Percentiles rank a stretch among this genome's conserved stretches.
phyloP scores from a whole-genome alignment of 2,888 invertebrate genomes.

The Eretmocerus hayati region DNA sequence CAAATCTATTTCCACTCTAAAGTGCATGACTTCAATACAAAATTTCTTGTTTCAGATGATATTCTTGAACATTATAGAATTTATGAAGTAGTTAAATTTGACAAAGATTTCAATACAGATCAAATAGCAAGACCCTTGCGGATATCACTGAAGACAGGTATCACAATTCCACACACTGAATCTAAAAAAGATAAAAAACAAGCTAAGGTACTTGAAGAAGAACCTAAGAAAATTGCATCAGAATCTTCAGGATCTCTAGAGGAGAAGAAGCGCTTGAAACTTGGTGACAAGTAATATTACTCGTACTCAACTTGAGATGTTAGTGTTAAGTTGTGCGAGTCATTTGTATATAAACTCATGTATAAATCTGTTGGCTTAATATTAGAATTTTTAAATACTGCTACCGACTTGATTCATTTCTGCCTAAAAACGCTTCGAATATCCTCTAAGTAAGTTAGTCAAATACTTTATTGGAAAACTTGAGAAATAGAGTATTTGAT shows the following conservation, averaged over 20 bases:
- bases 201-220: background rate
- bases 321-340: conserved; percentile 6
- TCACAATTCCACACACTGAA: conserved; percentile 1
- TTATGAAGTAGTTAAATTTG: conserved; percentile 47
- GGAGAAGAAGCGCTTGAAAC: background rate
- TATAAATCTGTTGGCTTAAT: conserved; percentile 6
- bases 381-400: conserved; percentile 2
- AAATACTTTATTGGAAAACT: too few relatives aligned
- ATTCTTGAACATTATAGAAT: conserved; percentile 62
- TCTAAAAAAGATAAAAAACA: conserved; percentile 1
- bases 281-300: too few relatives aligned
- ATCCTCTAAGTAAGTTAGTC: too few relatives aligned
- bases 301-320: background rate
- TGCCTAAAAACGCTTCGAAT: background rate
- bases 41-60: conserved; percentile 42
- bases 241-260: too few relatives aligned
- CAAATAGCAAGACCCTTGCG: background rate
- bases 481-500: too few relatives aligned
- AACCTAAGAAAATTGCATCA: background rate
- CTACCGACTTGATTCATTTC: too few relatives aligned
- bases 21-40: too few relatives aligned
- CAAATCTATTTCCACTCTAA: too few relatives aligned
- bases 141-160: conserved; percentile 10
- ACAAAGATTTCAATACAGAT: background rate
- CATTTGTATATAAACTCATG: conserved; percentile 15